These are phyloP conservation scores for Catocala nupta DNA, from an alignment of 2,888 invertebrate species.

Conservation along the genomic window DNA sequence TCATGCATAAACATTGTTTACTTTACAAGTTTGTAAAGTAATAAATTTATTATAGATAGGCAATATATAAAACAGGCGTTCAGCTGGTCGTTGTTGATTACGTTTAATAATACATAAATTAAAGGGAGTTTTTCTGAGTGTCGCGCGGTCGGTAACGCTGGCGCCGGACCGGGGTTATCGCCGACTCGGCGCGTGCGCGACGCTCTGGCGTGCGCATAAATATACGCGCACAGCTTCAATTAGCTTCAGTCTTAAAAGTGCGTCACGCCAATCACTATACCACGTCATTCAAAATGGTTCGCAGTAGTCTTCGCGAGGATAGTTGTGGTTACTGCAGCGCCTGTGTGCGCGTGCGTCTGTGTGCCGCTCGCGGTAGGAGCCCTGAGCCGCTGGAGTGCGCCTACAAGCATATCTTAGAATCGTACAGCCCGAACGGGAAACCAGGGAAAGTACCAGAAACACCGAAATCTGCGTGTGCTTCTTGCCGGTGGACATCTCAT, in stretches of 20 bases:
- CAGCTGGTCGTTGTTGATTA: slow-evolving; percentile 25
- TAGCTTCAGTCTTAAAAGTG: slow-evolving; percentile 69
- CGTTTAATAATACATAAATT: slow-evolving; percentile 19
- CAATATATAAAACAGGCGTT: slow-evolving; percentile 16
- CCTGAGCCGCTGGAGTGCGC: slow-evolving; percentile 81
- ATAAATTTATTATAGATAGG: slow-evolving; percentile 12
- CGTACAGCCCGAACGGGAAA: slow-evolving; percentile 67
- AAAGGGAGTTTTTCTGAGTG: slow-evolving; percentile 37
- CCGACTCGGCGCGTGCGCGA: slow-evolving; percentile 78
- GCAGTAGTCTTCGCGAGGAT: slow-evolving; percentile 70
- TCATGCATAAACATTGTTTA: no score
- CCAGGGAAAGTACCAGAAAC: slow-evolving; percentile 66
- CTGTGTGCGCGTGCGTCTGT: slow-evolving; percentile 78
- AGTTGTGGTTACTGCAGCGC: slow-evolving; percentile 83
- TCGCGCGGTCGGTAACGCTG: slow-evolving; percentile 60
- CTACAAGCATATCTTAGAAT: slow-evolving; percentile 83
- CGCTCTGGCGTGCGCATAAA: slow-evolving; percentile 74
- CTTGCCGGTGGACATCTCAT: slow-evolving; percentile 83
- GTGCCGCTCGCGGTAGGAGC: slow-evolving; percentile 76
- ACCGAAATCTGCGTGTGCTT: slow-evolving; percentile 73
- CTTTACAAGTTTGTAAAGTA: neutral
- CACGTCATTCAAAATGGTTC: slow-evolving; percentile 69
- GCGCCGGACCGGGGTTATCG: slow-evolving; percentile 82
- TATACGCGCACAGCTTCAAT: slow-evolving; percentile 61
- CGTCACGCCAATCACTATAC: slow-evolving; percentile 41